Percentiles rank a stretch among this genome's conserved stretches.
Evolutionary conservation across 2,113 vertebrate species (phyloP).

Genomic region (Nothoprocta perdicaria): DNA sequence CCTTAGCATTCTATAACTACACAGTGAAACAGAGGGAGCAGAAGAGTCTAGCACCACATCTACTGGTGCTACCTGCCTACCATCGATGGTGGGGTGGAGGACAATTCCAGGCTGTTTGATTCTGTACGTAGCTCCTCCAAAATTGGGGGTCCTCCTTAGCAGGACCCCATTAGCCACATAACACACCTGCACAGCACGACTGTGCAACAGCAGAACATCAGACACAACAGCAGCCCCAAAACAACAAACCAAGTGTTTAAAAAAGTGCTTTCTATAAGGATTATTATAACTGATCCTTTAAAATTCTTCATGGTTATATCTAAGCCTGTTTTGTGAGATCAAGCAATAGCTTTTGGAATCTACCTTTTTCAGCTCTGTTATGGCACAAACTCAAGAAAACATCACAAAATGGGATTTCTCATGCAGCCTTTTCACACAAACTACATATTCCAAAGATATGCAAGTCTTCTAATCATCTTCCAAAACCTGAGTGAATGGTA

Average conservation of each 20-base stretch:
- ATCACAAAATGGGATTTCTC: neutral
- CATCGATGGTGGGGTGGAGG: neutral
- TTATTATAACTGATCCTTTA: neutral
- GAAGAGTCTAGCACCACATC: neutral
- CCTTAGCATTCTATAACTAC: too few species aligned
- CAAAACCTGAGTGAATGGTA: neutral
- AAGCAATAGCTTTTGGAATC: neutral
- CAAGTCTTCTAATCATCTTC: neutral
- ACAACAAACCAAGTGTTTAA: neutral
- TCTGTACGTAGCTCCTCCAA: neutral
- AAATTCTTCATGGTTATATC: neutral
- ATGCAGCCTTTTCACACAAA: neutral
- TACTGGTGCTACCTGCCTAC: neutral
- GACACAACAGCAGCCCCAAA: neutral
- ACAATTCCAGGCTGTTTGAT: neutral
- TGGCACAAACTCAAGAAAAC: neutral
- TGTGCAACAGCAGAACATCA: neutral
- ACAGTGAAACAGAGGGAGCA: neutral
- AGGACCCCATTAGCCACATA: neutral
- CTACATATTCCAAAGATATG: neutral
- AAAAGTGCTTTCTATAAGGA: neutral
- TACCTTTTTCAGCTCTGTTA: neutral
- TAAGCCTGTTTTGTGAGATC: neutral
- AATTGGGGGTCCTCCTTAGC: neutral
- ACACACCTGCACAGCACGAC: neutral